Conservation (phyloP, 2,888 invertebrate species). For the Aporophyla lueneburgensis region DNA sequence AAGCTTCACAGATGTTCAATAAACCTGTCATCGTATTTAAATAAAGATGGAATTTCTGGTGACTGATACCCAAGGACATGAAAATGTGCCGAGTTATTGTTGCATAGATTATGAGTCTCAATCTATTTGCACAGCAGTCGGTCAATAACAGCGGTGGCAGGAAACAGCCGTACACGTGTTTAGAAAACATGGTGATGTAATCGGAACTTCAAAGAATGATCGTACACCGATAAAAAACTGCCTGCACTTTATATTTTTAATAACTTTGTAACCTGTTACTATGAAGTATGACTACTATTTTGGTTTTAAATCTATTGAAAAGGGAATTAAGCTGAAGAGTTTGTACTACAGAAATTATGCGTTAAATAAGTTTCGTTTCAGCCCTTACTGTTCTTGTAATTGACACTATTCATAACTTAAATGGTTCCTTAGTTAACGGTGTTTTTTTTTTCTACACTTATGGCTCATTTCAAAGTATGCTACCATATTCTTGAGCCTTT, state of each 20-base stretch:
- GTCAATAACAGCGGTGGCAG: constrained; percentile 24
- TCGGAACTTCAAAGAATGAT: constrained; percentile 12
- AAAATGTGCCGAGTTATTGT: constrained; percentile 9
- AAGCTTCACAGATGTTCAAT: neutral
- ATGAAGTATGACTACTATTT: neutral
- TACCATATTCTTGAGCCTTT: neutral
- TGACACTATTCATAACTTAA: neutral
- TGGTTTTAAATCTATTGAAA: neutral
- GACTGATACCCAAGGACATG: neutral
- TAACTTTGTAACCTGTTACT: neutral
- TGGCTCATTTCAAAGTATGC: too few relatives aligned
- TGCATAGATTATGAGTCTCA: constrained; percentile 17
- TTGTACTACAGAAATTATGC: neutral
- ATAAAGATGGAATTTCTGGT: neutral
- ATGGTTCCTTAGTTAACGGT: neutral
- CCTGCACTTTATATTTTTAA: constrained; percentile 5
- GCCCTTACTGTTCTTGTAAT: neutral
- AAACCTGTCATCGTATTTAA: constrained; percentile 9
- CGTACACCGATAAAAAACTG: constrained; percentile 4
- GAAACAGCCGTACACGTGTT: constrained; percentile 33
- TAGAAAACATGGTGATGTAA: constrained; percentile 19
- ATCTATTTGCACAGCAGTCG: constrained; percentile 39
- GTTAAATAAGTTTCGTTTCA: neutral
- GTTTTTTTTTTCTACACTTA: neutral
- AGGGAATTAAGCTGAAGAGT: neutral